phyloP scores from a whole-genome alignment of 2,888 invertebrate genomes.

The Apamea anceps region DNA sequence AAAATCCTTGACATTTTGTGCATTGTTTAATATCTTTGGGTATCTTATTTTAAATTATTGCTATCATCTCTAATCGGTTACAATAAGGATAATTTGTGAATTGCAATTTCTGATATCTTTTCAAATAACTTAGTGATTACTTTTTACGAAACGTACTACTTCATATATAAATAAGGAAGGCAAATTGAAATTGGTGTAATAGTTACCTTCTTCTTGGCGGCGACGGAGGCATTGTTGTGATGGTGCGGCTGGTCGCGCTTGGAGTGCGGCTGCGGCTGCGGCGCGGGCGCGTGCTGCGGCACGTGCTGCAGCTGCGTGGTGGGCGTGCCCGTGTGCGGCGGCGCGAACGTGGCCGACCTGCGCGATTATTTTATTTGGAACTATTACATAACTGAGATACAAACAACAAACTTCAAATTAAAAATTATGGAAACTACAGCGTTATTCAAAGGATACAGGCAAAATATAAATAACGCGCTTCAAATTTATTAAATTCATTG shows the following conservation, averaged over 20 bases:
- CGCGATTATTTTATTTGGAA: neutral
- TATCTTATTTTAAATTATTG: too few relatives aligned
- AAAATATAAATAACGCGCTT: neutral
- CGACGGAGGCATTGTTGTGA: conserved; percentile 75
- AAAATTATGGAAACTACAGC: neutral
- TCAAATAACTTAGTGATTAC: neutral
- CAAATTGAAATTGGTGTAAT: neutral
- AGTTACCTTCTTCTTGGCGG: conserved; percentile 84
- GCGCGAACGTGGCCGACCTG: conserved; percentile 79
- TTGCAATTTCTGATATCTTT: neutral
- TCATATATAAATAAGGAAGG: neutral
- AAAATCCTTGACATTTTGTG: too few relatives aligned
- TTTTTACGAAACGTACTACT: neutral
- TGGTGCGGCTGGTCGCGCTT: conserved; percentile 85
- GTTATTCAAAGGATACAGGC: neutral
- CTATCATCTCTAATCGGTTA: neutral
- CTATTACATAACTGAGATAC: neutral
- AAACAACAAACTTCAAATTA: neutral
- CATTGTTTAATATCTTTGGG: too few relatives aligned
- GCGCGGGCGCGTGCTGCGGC: conserved; percentile 74
- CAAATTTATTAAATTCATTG: neutral
- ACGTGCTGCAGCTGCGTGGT: conserved; percentile 50
- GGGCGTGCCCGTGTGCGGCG: conserved; percentile 74
- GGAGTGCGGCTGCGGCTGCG: conserved; percentile 73
- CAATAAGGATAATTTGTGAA: neutral